Evolutionary conservation across 2,113 vertebrate genomes (phyloP).

Genomic region (Austrofundulus limnaeus): DNA sequence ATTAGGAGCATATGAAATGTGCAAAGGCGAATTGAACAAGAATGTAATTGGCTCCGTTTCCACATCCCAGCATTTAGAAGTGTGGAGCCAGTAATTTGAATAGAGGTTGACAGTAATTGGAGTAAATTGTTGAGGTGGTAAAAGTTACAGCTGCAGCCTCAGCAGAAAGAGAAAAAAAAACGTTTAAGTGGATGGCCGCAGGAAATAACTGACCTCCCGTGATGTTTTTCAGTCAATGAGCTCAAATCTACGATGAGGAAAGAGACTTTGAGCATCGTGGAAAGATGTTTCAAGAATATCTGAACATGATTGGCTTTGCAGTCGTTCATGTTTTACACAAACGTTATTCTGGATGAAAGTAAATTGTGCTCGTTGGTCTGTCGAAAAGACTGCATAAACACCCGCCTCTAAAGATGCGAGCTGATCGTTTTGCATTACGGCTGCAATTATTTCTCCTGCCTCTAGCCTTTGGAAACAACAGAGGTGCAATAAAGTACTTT

Average conservation of each 20-base stretch:
- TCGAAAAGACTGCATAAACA: too few species aligned
- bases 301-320: too few species aligned
- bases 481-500: too few species aligned
- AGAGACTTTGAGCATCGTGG: background rate
- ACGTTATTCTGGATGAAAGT: too few species aligned
- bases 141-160: constrained; percentile 14
- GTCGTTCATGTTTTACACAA: too few species aligned
- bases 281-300: background rate
- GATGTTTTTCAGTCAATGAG: background rate
- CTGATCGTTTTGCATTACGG: too few species aligned
- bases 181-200: background rate
- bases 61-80: background rate
- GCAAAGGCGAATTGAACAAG: constrained; percentile 2
- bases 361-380: too few species aligned
- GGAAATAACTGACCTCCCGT: constrained; percentile 9
- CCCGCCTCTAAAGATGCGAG: too few species aligned
- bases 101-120: constrained; percentile 7
- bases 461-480: too few species aligned
- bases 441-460: too few species aligned
- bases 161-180: background rate
- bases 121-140: constrained; percentile 2
- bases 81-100: background rate
- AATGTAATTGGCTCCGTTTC: background rate
- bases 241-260: background rate
- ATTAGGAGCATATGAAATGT: background rate